Conservation (phyloP, 2,888 invertebrate species). For the Stramonita haemastoma region DNA sequence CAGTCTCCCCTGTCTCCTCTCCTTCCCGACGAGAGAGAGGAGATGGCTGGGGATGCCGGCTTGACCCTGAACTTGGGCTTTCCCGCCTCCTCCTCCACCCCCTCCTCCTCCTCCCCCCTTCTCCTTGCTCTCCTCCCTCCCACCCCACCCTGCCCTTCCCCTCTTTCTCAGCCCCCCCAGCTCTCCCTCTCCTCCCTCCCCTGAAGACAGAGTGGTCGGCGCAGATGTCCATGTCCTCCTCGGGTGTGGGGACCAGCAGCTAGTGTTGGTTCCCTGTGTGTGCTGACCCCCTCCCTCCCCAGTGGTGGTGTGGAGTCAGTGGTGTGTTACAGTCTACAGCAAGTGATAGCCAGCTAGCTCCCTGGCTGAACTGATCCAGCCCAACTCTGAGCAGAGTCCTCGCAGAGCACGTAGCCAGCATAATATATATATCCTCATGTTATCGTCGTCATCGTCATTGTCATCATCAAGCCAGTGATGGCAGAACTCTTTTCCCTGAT, state of each 20-base stretch:
- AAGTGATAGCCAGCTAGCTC: not conserved
- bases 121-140: constrained; percentile 32
- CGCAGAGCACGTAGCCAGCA: not conserved
- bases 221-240: not conserved
- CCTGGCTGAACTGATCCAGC: not conserved
- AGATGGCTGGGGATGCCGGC: constrained; percentile 7
- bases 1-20: constrained; percentile 41
- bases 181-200: not conserved
- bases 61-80: not conserved
- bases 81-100: not conserved
- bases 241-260: constrained; percentile 15
- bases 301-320: not conserved
- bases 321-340: not conserved
- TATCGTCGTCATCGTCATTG: not conserved
- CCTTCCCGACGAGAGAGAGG: constrained; percentile 36
- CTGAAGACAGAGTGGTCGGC: not conserved
- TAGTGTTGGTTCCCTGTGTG: not conserved
- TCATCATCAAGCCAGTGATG: not conserved
- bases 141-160: not conserved
- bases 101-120: constrained; percentile 22
- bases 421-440: not conserved
- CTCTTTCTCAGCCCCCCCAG: not conserved
- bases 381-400: not conserved
- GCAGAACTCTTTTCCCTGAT: not conserved
- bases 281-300: not conserved